phyloP scores from a whole-genome alignment of 2,888 invertebrate genomes.

The Abrostola tripartita region DNA sequence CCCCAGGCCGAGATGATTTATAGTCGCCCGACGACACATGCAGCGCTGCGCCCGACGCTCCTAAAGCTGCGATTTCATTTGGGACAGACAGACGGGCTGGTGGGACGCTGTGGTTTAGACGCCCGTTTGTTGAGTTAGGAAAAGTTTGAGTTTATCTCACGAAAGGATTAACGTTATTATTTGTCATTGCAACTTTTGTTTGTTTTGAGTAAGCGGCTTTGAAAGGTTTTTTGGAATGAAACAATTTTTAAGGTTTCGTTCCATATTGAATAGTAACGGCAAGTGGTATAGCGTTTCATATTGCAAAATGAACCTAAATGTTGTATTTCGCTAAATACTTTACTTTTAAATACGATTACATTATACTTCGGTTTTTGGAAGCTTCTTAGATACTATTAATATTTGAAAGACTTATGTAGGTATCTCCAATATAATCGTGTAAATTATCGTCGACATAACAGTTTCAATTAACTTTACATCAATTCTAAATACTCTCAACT shows the following conservation, averaged over 20 bases:
- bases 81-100: conserved; percentile 61
- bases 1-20: conserved; percentile 80
- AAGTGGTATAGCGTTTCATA: too few species aligned
- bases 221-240: not conserved
- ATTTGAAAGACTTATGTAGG: too few species aligned
- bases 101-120: conserved; percentile 62
- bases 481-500: conserved; percentile 37
- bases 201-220: not conserved
- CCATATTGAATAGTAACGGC: too few species aligned
- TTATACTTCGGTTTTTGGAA: too few species aligned
- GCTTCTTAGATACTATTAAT: too few species aligned
- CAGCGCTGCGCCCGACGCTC: conserved; percentile 82
- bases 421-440: not conserved
- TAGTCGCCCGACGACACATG: conserved; percentile 83
- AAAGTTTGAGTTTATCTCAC: not conserved
- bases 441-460: not conserved
- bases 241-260: too few species aligned
- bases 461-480: conserved; percentile 8
- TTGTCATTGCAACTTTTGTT: not conserved
- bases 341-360: too few species aligned
- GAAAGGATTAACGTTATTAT: not conserved
- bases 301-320: too few species aligned
- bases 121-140: conserved; percentile 47
- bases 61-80: conserved; percentile 78
- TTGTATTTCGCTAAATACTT: too few species aligned